Conservation (phyloP, 2,797 vertebrate genomes). For the Tenualosa thibaudeaui region DNA sequence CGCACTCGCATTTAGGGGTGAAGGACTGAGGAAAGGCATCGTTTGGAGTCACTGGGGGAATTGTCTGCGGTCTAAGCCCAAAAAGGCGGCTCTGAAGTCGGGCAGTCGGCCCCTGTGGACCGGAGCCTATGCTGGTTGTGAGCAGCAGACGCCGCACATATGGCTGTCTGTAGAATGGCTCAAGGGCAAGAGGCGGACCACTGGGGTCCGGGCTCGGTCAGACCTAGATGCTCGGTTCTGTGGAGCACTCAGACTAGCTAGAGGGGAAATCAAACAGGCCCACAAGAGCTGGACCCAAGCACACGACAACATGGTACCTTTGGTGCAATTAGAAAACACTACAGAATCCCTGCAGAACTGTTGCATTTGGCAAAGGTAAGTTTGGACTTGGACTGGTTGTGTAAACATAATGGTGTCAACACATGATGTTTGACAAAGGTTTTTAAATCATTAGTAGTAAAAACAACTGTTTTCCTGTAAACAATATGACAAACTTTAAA, state of each 20-base stretch:
- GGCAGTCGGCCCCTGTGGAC: constrained; percentile 18
- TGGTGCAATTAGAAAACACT: neutral
- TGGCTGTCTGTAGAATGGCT: constrained; percentile 27
- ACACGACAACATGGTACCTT: neutral
- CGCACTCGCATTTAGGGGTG: constrained; percentile 50
- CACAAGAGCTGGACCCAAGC: neutral
- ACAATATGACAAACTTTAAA: neutral
- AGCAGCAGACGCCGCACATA: constrained; percentile 35
- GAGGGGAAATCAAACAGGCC: constrained; percentile 11
- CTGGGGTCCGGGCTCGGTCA: constrained; percentile 22
- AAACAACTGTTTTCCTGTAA: neutral
- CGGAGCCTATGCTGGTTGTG: neutral
- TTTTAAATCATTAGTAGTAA: neutral
- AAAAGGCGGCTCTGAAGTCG: constrained; percentile 33
- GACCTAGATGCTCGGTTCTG: neutral
- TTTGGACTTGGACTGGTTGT: neutral
- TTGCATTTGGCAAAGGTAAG: neutral
- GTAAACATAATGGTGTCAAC: neutral
- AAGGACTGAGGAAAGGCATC: constrained; percentile 25
- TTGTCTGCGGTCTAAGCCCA: constrained; percentile 34
- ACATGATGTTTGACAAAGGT: neutral
- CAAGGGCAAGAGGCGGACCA: constrained; percentile 19
- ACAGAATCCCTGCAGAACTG: neutral
- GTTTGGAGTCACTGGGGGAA: constrained; percentile 21
- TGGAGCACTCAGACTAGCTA: neutral